These are phyloP conservation scores for Alcedo quadribrachys DNA, from an alignment of 2,797 vertebrate genomes.

Conservation along the genomic window DNA sequence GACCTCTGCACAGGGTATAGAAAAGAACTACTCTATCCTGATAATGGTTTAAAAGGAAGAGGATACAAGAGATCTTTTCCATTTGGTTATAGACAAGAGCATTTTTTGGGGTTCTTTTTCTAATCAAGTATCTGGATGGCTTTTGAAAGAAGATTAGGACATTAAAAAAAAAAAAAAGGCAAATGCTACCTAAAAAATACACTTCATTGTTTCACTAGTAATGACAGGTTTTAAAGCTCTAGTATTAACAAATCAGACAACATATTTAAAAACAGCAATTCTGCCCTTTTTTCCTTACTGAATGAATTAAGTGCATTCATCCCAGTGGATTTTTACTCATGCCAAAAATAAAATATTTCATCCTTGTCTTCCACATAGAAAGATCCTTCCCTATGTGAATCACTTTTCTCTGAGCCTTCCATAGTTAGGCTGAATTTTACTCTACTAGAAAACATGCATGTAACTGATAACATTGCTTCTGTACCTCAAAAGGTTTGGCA, in stretches of 20 bases:
- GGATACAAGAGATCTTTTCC: not conserved
- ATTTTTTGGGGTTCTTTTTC: not conserved
- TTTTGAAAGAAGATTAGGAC: not conserved
- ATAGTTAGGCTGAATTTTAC: not conserved
- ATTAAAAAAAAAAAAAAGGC: not conserved
- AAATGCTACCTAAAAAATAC: not conserved
- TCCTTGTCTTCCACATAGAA: not conserved
- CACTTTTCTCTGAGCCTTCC: not conserved
- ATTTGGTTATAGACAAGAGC: not conserved
- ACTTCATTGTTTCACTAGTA: not conserved
- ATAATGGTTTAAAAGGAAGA: not conserved
- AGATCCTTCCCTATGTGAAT: not conserved
- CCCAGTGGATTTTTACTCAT: not conserved
- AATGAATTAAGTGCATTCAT: not conserved
- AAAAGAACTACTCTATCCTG: not conserved
- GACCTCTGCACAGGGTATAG: not conserved
- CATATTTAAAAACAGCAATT: not conserved
- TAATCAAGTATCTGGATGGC: not conserved
- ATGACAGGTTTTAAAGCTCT: not conserved
- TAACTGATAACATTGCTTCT: not conserved
- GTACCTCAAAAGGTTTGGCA: not conserved
- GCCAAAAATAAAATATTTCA: not conserved
- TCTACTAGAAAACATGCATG: not conserved
- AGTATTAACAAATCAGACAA: not conserved
- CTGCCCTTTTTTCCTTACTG: not conserved